Evolutionary conservation across 2,113 vertebrate genomes (phyloP).

Genomic region (Alligator sinensis): DNA sequence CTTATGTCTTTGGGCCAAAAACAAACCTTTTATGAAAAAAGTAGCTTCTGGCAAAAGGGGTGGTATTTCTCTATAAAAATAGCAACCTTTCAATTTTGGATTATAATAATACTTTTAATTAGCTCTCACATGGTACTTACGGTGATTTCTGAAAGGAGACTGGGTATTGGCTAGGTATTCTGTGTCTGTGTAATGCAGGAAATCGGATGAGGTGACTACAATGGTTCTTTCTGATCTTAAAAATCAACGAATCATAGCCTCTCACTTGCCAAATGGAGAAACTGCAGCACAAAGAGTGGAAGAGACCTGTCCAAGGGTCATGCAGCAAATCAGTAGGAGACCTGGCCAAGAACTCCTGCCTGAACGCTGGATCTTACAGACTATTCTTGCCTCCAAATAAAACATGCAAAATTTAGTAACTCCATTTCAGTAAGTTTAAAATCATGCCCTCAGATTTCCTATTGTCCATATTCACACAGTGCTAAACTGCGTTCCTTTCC

Average conservation of each 20-base stretch:
- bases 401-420: neutral
- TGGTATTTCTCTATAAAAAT: neutral
- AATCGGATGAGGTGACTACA: neutral
- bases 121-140: neutral
- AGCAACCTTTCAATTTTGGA: neutral
- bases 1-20: neutral
- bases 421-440: neutral
- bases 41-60: neutral
- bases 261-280: constrained; percentile 1
- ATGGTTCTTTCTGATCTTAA: neutral
- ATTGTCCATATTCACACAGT: neutral
- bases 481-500: neutral
- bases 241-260: neutral
- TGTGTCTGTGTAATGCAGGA: constrained; percentile 2
- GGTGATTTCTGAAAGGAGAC: neutral
- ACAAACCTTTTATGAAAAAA: neutral
- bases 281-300: neutral
- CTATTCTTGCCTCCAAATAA: constrained; percentile 1
- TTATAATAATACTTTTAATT: neutral
- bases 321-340: neutral
- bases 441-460: neutral
- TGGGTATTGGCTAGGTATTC: constrained; percentile 31
- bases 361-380: neutral
- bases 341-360: neutral
- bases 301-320: neutral